Conservation (phyloP, 2,113 vertebrate species). For the Misgurnus anguillicaudatus region DNA sequence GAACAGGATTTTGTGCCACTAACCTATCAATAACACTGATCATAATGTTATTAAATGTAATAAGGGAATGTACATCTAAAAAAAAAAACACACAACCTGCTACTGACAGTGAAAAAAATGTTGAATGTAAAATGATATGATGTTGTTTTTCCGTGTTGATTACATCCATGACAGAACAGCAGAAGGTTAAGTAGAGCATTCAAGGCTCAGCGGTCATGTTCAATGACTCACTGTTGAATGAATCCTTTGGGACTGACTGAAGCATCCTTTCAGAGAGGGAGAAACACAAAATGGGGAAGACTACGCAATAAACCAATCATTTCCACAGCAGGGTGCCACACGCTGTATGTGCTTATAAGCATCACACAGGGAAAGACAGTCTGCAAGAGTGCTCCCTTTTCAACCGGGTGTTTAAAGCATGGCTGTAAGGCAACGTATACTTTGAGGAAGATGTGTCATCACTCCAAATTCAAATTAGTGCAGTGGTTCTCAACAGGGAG, state of each 20-base stretch:
- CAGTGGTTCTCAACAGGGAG: too few species aligned
- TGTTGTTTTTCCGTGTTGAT: constrained; percentile 35
- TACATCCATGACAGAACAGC: constrained; percentile 35
- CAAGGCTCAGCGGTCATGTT: constrained; percentile 42
- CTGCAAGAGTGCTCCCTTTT: constrained; percentile 1
- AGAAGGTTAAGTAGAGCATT: constrained; percentile 44
- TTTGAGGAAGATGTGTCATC: too few species aligned
- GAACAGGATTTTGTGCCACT: constrained; percentile 3
- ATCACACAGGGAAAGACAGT: neutral
- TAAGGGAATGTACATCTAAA: neutral
- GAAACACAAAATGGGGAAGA: constrained; percentile 29
- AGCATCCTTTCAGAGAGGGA: constrained; percentile 34
- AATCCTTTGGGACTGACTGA: constrained; percentile 36
- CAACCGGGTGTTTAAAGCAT: constrained; percentile 3
- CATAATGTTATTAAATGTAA: constrained; percentile 5
- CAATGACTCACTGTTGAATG: constrained; percentile 44
- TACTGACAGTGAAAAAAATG: neutral
- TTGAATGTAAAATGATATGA: constrained; percentile 22
- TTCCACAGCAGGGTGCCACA: constrained; percentile 34
- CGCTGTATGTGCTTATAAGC: constrained; percentile 24
- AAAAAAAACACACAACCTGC: neutral
- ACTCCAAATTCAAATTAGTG: too few species aligned
- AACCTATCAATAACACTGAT: neutral
- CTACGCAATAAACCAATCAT: constrained; percentile 38
- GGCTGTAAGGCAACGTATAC: too few species aligned